A percentile compares a stretch with the other conserved stretches of the same genome.
Evolutionary conservation across 2,113 vertebrate species (phyloP).

Genomic region (Etheostoma spectabile): DNA sequence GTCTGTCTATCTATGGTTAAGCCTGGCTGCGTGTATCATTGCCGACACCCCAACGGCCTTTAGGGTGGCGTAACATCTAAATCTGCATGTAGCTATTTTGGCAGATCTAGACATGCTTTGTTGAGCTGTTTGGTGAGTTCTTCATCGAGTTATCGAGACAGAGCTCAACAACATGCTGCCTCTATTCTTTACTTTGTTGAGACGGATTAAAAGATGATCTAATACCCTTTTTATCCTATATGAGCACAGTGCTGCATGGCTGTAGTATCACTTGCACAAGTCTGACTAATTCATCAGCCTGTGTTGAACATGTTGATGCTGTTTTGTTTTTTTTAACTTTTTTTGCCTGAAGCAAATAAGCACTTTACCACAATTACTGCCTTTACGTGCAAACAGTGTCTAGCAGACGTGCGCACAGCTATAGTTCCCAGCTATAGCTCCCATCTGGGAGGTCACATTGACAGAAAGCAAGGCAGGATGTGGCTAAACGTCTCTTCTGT

Average conservation of each 20-base stretch:
- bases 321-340: not conserved
- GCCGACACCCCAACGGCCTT: slow-evolving; percentile 50
- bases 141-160: not conserved
- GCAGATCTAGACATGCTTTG: slow-evolving; percentile 35
- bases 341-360: slow-evolving; percentile 36
- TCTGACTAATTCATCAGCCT: slow-evolving; percentile 6
- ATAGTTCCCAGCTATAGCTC: slow-evolving; percentile 18
- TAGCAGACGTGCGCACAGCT: slow-evolving; percentile 10
- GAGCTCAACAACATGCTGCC: not conserved
- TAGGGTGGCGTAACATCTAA: slow-evolving; percentile 51
- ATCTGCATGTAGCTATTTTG: slow-evolving; percentile 49
- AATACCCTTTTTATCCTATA: not conserved
- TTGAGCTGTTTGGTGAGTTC: slow-evolving; percentile 2
- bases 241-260: not conserved
- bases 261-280: slow-evolving; percentile 16
- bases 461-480: slow-evolving; percentile 73
- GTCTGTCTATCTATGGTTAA: slow-evolving; percentile 55
- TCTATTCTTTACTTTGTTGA: slow-evolving; percentile 1
- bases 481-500: slow-evolving; percentile 62
- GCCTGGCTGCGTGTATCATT: slow-evolving; percentile 67
- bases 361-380: slow-evolving; percentile 45
- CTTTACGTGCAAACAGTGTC: slow-evolving; percentile 32
- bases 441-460: slow-evolving; percentile 26
- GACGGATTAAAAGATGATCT: not conserved
- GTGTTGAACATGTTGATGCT: not conserved